phyloP scores from a whole-genome alignment of 2,888 invertebrate species.

The Eupelmus urozonus region DNA sequence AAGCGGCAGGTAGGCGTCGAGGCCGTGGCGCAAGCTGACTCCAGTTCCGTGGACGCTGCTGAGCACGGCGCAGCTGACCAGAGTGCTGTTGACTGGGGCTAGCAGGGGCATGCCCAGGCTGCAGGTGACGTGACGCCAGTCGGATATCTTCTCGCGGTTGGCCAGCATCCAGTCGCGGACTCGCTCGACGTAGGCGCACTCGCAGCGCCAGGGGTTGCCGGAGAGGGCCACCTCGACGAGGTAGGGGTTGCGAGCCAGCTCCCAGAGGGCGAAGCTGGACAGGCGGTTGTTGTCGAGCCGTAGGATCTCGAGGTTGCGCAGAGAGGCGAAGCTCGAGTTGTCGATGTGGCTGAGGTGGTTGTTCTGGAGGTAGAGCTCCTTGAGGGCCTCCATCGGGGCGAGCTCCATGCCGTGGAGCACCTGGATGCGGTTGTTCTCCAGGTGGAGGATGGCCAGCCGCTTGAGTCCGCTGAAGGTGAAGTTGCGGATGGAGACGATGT shows the following conservation, averaged over 20 bases:
- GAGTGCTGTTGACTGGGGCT: constrained; percentile 87
- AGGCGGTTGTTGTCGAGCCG: constrained; percentile 91
- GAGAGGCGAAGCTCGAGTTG: constrained; percentile 89
- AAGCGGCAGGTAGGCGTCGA: constrained; percentile 89
- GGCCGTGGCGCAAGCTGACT: constrained; percentile 86
- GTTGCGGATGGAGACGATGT: constrained; percentile 90
- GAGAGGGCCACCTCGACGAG: constrained; percentile 91
- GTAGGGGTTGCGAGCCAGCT: constrained; percentile 89
- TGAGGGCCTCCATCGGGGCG: constrained; percentile 87
- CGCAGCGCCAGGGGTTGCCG: constrained; percentile 94
- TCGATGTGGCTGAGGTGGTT: constrained; percentile 90
- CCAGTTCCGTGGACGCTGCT: constrained; percentile 86
- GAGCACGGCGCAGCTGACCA: constrained; percentile 86
- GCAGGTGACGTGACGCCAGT: constrained; percentile 87
- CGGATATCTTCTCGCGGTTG: constrained; percentile 89
- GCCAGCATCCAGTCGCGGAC: constrained; percentile 89
- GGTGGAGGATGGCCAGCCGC: constrained; percentile 87
- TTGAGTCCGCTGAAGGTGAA: constrained; percentile 93
- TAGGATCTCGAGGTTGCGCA: constrained; percentile 90
- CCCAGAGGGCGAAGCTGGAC: constrained; percentile 91
- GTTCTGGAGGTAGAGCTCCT: constrained; percentile 91
- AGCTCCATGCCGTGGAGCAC: constrained; percentile 90
- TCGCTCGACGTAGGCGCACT: constrained; percentile 89
- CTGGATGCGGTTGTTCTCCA: constrained; percentile 91
- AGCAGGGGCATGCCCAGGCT: constrained; percentile 84